Evolutionary conservation across 2,113 vertebrate genomes (phyloP).

Genomic region (Hippocampus mohnikei): DNA sequence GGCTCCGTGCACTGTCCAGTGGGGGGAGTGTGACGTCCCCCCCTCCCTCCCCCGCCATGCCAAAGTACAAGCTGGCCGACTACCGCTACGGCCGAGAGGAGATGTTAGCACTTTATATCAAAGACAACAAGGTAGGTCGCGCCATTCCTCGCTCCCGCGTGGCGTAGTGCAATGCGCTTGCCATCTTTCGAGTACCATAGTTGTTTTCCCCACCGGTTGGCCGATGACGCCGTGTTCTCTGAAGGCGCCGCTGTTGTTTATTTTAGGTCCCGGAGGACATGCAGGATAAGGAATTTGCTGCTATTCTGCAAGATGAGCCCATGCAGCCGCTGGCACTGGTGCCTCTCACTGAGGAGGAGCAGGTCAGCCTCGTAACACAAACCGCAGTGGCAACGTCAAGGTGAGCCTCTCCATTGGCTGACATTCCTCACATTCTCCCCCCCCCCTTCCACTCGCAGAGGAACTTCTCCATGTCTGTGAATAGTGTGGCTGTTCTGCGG

Average conservation of each 20-base stretch:
- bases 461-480: conserved; percentile 94
- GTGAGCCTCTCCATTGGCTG: conserved; percentile 19
- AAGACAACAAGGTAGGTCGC: conserved; percentile 82
- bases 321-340: conserved; percentile 86
- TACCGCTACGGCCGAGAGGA: conserved; percentile 92
- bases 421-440: conserved; percentile 54
- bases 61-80: conserved; percentile 93
- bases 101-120: conserved; percentile 94
- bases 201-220: neutral
- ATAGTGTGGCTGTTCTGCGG: conserved; percentile 89
- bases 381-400: neutral
- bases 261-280: conserved; percentile 85
- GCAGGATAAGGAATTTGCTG: conserved; percentile 88
- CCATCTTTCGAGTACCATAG: neutral
- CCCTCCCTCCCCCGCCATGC: conserved; percentile 89
- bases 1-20: conserved; percentile 90
- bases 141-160: neutral
- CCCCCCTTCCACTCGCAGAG: conserved; percentile 67
- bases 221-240: neutral
- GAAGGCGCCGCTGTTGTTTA: conserved; percentile 4
- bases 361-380: conserved; percentile 67
- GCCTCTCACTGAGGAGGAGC: conserved; percentile 89
- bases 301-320: conserved; percentile 87
- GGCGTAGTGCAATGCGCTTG: too few relatives aligned
- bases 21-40: conserved; percentile 87